Percentiles rank a stretch among this genome's conserved stretches.
Conservation (phyloP, 2,797 vertebrate genomes). For the Otolemur crassicaudatus region DNA sequence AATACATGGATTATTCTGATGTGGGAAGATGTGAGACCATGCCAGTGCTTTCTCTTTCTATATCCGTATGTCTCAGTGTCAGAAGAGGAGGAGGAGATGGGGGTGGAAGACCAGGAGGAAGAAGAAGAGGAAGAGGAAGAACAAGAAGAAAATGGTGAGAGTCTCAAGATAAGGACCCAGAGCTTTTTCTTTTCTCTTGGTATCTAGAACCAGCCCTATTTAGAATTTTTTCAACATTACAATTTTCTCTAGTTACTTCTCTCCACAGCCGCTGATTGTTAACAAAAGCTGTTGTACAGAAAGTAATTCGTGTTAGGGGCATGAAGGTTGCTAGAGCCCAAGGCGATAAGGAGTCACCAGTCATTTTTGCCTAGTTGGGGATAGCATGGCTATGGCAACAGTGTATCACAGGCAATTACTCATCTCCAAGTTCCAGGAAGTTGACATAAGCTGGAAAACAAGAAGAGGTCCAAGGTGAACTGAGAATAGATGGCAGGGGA, state of each 20-base stretch:
- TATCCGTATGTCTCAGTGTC: background rate
- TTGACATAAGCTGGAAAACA: background rate
- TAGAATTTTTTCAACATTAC: background rate
- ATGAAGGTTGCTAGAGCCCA: background rate
- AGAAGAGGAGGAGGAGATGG: background rate
- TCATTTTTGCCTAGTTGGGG: background rate
- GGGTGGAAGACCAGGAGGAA: background rate
- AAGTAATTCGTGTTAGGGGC: background rate
- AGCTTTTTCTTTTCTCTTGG: background rate
- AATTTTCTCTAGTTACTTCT: background rate
- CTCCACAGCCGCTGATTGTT: background rate
- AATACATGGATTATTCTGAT: background rate
- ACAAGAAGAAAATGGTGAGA: background rate
- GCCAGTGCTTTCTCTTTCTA: background rate
- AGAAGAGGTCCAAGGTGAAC: background rate
- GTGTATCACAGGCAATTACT: background rate
- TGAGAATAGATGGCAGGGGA: background rate
- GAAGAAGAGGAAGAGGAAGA: background rate
- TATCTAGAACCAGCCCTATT: background rate
- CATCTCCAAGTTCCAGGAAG: background rate
- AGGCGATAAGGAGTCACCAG: background rate
- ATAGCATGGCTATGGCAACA: background rate
- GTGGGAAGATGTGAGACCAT: background rate
- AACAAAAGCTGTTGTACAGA: background rate
- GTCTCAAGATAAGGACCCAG: background rate